Base-by-base conservation (phyloP, 2,888 invertebrate genomes). In the Brachycybe producta region DNA sequence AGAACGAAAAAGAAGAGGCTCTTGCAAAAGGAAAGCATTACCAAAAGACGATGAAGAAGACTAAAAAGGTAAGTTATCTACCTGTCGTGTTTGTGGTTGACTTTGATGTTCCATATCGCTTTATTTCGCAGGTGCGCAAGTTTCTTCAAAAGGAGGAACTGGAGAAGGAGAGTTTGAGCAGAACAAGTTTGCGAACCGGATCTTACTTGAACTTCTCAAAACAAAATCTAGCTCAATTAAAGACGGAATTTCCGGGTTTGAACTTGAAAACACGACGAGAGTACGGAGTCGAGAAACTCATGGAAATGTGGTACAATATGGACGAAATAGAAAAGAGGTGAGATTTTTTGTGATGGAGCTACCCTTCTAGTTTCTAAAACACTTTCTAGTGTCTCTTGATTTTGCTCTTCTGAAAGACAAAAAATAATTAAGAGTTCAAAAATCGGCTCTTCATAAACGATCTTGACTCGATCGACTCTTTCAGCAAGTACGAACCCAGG, bases 291-390 rank as follows among this genome's bases (percentile, higher is more conserved):
- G 70, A 75, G 61, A 73, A 77, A 40, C 63, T 82, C 11, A 71
- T 78, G 56, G 73, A 77, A 54, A 70, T 76, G 52, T 88, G 88
- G 88, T 67, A 73, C 2, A 67, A 71, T 34, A 65, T 79, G 32
- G 74, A 74, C 51, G 70, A 72, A 2, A 77, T 79, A 17, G 72
- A 76, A 41, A 80, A 71, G 61, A 58, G 5, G 43, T 43, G 17
- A 27, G 43, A 28, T 43, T 4, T 17, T 42, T 26, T 27, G 21
- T 5, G 21, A 21, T 32, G 32, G 32, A n/a, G 32, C 11, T 11
- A 32, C 11, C n/a, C n/a, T 32, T 32, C n/a, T 32, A 32, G 11
- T 32, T 32, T 32, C n/a, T 32, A 32, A 32, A 11, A n/a, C 28
- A 24, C 17, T 8, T 11, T 17, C 38, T 13, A 19, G 11, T 38